Percentiles rank a stretch among this genome's conserved stretches.
Evolutionary conservation across 2,113 vertebrate genomes (phyloP).

Genomic region (Odobenus rosmarus): DNA sequence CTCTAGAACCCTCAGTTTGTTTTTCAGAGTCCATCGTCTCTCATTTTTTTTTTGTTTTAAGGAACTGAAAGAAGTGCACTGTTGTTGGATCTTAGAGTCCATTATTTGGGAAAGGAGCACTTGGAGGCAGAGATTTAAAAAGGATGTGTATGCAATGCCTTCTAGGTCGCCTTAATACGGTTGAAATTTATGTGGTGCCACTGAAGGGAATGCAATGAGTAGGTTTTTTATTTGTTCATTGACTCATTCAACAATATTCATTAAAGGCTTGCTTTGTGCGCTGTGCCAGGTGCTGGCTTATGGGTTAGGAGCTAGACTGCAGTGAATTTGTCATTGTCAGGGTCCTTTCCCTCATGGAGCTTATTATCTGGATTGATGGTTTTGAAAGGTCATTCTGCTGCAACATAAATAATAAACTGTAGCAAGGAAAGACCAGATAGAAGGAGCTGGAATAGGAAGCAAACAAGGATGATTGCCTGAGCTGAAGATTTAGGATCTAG

Average conservation of each 20-base stretch:
- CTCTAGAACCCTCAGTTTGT: too few species aligned
- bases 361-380: conserved; percentile 68
- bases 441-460: background rate
- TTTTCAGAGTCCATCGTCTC: too few species aligned
- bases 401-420: conserved; percentile 37
- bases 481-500: background rate
- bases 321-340: conserved; percentile 37
- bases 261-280: background rate
- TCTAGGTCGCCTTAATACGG: background rate
- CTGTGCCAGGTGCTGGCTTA: background rate
- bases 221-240: background rate
- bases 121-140: background rate
- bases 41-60: background rate
- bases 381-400: conserved; percentile 35
- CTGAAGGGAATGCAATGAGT: background rate
- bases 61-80: background rate
- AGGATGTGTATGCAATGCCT: background rate
- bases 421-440: background rate
- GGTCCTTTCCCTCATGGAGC: conserved; percentile 26
- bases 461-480: background rate
- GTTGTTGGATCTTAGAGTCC: background rate
- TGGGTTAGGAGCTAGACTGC: background rate
- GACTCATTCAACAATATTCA: background rate
- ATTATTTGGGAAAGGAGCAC: accelerated
- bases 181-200: background rate